A percentile compares a stretch with the other conserved stretches of the same genome.
Conservation (phyloP, 53 echinoderm and acorn worm genomes). For the Henricia sp. region DNA sequence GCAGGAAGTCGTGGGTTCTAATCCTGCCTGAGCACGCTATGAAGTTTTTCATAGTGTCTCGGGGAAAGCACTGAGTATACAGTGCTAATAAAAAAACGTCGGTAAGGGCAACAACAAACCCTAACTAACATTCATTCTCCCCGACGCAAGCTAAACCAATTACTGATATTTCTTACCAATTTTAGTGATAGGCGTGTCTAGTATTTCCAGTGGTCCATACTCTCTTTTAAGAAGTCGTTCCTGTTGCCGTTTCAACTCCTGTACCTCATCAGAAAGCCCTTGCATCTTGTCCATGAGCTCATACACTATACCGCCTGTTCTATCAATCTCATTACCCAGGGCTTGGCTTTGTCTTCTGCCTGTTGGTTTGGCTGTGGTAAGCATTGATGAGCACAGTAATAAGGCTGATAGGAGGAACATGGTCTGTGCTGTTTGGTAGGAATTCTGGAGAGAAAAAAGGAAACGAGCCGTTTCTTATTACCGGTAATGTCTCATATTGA, state of each 20-base stretch:
- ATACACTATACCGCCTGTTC: slow-evolving; percentile 24
- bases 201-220: slow-evolving; percentile 20
- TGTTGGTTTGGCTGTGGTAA: slow-evolving; percentile 16
- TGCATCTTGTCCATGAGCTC: slow-evolving; percentile 52
- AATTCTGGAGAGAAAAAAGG: not conserved
- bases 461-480: not conserved
- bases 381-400: not conserved
- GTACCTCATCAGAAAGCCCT: slow-evolving; percentile 23
- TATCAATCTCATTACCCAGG: slow-evolving; percentile 21
- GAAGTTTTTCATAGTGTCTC: too few species aligned
- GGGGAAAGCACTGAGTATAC: too few species aligned
- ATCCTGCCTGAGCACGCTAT: too few species aligned
- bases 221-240: slow-evolving; percentile 21
- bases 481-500: too few species aligned
- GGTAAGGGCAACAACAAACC: too few species aligned
- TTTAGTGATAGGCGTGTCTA: slow-evolving; percentile 28
- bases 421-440: not conserved
- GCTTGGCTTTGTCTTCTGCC: slow-evolving; percentile 11
- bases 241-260: slow-evolving; percentile 11
- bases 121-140: too few species aligned
- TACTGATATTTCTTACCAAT: slow-evolving; percentile 38
- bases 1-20: too few species aligned
- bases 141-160: too few species aligned
- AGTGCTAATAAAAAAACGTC: too few species aligned
- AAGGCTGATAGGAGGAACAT: not conserved